Evolutionary conservation across 2,113 vertebrate genomes (phyloP), one percentile per base, ranked within the genome.

Genomic region (Calyptommatus sinebrachiatus): DNA sequence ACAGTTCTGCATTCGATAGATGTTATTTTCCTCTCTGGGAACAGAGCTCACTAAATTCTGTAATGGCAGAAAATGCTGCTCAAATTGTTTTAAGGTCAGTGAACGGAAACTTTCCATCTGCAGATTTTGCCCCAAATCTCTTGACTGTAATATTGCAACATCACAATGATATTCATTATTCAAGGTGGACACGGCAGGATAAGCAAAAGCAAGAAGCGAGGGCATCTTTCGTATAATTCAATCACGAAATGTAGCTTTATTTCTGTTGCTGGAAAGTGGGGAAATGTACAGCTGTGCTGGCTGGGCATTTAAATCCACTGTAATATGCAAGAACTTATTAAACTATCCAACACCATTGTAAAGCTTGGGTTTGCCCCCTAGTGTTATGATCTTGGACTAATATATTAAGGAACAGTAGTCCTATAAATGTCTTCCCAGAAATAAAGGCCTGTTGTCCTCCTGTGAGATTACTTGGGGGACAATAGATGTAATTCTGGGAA

Each of bases 1-100:
- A 83, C 61, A 71, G 81, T 0, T 16, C 41, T 81, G 79, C 2
- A 50, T 71, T 79, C 66, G 11, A 12, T 14, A 76, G 69, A 79
- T 72, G 71, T 0, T 73, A 75, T 83, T 80, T 61, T 81, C 48
- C 80, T 84, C 62, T 83, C 31, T 71, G 73, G 60, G 67, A 86
- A 70, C 26, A 73, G 70, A 71, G 62, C 62, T 8, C 28, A 20
- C 65, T 61, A 41, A 75, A 65, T 77, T 60, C 62, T 61, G 11
- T 9, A 76, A 63, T 20, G 57, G 66, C 53, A 83, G 48, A 82
- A 88, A 79, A 20, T 48, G 48, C 71, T 79, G 78, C 0, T 79
- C 84, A 69, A 61, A 77, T 77, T 69, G 71, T 8, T 87, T 85
- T 83, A 77, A 84, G 82, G 83, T 81, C 78, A 79, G 73, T 8